Percentiles rank a stretch among this genome's conserved stretches.
These are phyloP conservation scores for Gadus chalcogrammus DNA, from an alignment of 2,113 vertebrate species.

Conservation along the genomic window DNA sequence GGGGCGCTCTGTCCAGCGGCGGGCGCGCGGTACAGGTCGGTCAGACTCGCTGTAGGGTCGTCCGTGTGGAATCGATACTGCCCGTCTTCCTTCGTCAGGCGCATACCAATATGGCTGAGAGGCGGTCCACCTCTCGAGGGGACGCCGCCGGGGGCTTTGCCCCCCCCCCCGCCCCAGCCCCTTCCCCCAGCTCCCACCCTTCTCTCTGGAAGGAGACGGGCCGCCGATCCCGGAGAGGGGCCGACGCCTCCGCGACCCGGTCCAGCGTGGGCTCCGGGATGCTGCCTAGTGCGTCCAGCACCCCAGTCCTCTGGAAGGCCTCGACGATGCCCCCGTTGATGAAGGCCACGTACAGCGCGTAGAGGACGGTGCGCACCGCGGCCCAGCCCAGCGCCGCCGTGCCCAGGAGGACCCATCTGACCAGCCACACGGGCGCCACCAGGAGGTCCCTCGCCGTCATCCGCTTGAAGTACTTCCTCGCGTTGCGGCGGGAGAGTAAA, in stretches of 20 bases:
- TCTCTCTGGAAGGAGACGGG: constrained; percentile 76
- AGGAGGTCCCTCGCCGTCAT: constrained; percentile 83
- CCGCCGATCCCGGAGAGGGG: constrained; percentile 52
- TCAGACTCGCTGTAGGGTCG: constrained; percentile 79
- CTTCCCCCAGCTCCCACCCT: constrained; percentile 72
- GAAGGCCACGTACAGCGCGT: constrained; percentile 79
- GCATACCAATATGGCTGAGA: constrained; percentile 88
- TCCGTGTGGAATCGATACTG: constrained; percentile 83
- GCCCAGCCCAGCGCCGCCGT: constrained; percentile 70
- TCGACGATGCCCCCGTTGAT: constrained; percentile 86
- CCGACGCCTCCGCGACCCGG: constrained; percentile 75
- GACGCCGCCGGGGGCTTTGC: constrained; percentile 69
- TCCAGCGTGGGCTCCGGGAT: constrained; percentile 91
- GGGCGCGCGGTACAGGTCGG: constrained; percentile 73
- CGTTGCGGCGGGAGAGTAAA: constrained; percentile 81
- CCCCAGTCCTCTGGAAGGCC: constrained; percentile 81
- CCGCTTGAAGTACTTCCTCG: constrained; percentile 82
- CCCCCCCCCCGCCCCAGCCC: constrained; percentile 63
- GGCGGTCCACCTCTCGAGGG: constrained; percentile 74
- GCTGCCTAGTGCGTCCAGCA: constrained; percentile 82
- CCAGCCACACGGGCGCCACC: constrained; percentile 65
- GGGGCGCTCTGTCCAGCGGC: constrained; percentile 35
- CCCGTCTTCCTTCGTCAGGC: constrained; percentile 84
- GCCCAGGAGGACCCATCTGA: constrained; percentile 69
- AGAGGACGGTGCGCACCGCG: constrained; percentile 69